Conservation (phyloP, 1,140 invertebrate genomes). For the Zaprionus ghesquierei region DNA sequence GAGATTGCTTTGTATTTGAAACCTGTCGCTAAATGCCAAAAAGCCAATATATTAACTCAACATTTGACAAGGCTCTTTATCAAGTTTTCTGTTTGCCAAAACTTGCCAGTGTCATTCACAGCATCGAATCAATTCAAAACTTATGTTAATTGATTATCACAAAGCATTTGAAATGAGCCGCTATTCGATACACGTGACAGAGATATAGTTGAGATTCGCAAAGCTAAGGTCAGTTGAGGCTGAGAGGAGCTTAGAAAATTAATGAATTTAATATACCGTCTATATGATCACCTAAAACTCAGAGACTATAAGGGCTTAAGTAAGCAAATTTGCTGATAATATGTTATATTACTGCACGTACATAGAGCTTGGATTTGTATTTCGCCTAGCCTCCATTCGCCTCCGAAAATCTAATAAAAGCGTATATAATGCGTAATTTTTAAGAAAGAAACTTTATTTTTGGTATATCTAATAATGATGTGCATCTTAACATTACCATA, state of each 20-base stretch:
- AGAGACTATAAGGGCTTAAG: too few species aligned
- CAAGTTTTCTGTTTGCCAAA: not conserved
- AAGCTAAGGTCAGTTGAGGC: not conserved
- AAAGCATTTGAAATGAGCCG: not conserved
- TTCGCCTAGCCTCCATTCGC: too few species aligned
- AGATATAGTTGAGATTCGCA: not conserved
- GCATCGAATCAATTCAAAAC: slow-evolving; percentile 13
- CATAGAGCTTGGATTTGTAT: too few species aligned
- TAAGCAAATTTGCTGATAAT: too few species aligned
- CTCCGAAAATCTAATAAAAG: too few species aligned
- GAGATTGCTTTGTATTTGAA: not conserved
- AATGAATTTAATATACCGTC: too few species aligned
- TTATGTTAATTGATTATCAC: slow-evolving; percentile 27
- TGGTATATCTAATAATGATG: too few species aligned
- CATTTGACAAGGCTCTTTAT: slow-evolving; percentile 4
- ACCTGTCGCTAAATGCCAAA: slow-evolving; percentile 5
- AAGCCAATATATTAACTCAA: not conserved
- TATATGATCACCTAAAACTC: too few species aligned
- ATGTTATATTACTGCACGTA: too few species aligned
- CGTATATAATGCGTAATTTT: too few species aligned
- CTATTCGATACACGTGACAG: not conserved
- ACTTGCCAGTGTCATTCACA: slow-evolving; percentile 4
- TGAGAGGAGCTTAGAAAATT: not conserved
- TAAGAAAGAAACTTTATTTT: too few species aligned
- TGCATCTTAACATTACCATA: too few species aligned